phyloP scores from a whole-genome alignment of 2,113 vertebrate genomes.

The Ptilorrhoa leucosticta region DNA sequence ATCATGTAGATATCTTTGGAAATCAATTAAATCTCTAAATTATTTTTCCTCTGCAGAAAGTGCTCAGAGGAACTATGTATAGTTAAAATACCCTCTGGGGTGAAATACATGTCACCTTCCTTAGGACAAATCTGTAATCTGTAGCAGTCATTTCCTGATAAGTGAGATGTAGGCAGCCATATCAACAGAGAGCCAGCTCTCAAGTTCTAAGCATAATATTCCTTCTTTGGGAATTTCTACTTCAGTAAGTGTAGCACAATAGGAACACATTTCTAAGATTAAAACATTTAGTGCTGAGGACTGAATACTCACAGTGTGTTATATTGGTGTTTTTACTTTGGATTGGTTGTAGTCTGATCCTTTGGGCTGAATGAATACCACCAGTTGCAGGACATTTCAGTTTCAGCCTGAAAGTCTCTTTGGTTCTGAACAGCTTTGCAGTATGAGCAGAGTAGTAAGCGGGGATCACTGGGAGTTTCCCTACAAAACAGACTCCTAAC shows the following conservation, averaged over 20 bases:
- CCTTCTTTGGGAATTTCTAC: not conserved
- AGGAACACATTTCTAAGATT: not conserved
- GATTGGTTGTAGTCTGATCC: not conserved
- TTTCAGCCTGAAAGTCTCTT: not conserved
- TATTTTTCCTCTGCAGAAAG: not conserved
- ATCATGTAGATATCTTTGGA: not conserved
- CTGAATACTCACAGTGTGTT: not conserved
- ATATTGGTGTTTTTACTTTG: not conserved
- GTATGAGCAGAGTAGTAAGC: not conserved
- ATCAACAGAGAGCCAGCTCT: not conserved
- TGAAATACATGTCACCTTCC: not conserved
- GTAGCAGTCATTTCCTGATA: not conserved
- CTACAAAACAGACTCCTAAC: not conserved
- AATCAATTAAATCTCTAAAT: not conserved
- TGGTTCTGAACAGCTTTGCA: not conserved
- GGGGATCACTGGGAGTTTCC: not conserved
- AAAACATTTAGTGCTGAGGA: not conserved
- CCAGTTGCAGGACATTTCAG: not conserved
- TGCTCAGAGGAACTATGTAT: not conserved
- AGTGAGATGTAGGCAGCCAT: not conserved
- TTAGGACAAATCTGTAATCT: not conserved
- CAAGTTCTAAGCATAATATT: not conserved
- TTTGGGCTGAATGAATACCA: not conserved
- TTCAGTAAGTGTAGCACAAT: not conserved
- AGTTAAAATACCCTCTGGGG: not conserved